Base-by-base conservation (phyloP, 64 coral and sea anemone species). In the Stylophora pistillata region DNA sequence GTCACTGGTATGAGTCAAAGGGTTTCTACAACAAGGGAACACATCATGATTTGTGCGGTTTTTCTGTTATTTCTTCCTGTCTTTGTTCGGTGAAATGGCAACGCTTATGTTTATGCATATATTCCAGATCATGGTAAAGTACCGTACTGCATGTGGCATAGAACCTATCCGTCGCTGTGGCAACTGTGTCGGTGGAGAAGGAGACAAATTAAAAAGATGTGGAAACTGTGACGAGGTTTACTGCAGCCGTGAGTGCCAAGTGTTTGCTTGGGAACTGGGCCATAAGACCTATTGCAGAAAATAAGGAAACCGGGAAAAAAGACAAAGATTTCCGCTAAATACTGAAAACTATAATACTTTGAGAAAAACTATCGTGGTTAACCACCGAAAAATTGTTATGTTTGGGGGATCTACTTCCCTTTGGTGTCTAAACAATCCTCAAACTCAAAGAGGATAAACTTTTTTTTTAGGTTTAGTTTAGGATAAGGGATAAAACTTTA, bases 131-230 rank as follows among this genome's bases (percentile, higher is more conserved):
- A 55, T 93, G n/a, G 87, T 41, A 23, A 89, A 93, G 37, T 96
- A 93, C 82, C 94, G 94, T 41, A 72, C 82, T 31, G 34, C 85
- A n/a, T 88, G 76, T 41, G 91, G 94, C 21, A 17, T 86, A 53
- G 94, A 96, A 60, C 94, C 94, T 0, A 96, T 96, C 18, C 90
- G 94, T 74, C 94, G 94, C 7, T 96, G 94, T 82, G 94, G 85
- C 15, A 61, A 86, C 21, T 96, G 94, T n/a, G 60, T 84, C 37
- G 94, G 89, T 66, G 94, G 94, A 15, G 94, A 93, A 66, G 94
- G 94, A 23, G 94, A 96, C 53, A 96, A 96, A 58, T 87, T 96
- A 0, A 96, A 96, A 77, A 92, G 94, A 68, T 96, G 94, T 89
- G 94, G 75, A 10, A 88, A 96, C 14, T 96, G 94, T 68, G 47